Percentiles rank a stretch among this genome's conserved stretches.
These are phyloP conservation scores for Axea sp. DNA, from an alignment of 2,888 invertebrate genomes.

Conservation along the genomic window DNA sequence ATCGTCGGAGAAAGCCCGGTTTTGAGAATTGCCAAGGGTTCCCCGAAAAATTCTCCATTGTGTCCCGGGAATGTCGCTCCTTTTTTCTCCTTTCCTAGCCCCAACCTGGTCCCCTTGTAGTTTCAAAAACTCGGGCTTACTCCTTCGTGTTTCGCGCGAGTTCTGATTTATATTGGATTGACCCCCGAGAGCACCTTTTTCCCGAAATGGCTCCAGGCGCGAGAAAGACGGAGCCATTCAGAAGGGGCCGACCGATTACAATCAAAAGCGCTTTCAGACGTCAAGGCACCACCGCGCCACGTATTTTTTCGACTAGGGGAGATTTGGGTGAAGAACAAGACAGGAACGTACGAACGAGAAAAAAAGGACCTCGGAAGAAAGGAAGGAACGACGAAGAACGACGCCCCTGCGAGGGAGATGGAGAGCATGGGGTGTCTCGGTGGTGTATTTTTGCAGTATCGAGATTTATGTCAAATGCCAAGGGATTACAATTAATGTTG, in stretches of 20 bases:
- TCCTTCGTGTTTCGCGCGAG: slow-evolving; percentile 63
- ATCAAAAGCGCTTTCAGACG: slow-evolving; percentile 75
- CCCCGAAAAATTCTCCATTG: slow-evolving; percentile 50
- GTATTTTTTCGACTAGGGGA: slow-evolving; percentile 67
- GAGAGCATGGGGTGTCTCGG: too few species aligned
- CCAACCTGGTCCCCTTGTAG: slow-evolving; percentile 24
- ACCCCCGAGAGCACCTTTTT: slow-evolving; percentile 72
- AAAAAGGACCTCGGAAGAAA: slow-evolving; percentile 21
- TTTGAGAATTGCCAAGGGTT: slow-evolving; percentile 31
- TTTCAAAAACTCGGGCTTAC: slow-evolving; percentile 31
- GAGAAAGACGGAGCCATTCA: slow-evolving; percentile 47
- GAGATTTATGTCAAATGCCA: slow-evolving; percentile 30
- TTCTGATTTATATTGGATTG: slow-evolving; percentile 77
- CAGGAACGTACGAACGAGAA: slow-evolving; percentile 19
- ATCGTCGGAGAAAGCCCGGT: slow-evolving; percentile 16
- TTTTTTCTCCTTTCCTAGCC: slow-evolving; percentile 28
- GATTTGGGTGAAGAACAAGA: slow-evolving; percentile 33
- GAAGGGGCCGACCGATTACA: slow-evolving; percentile 70
- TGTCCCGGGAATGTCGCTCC: slow-evolving; percentile 28
- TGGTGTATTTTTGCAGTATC: slow-evolving; percentile 8
- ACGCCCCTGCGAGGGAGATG: neutral
- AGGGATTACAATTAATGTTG: slow-evolving; percentile 27
- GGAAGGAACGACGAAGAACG: slow-evolving; percentile 34
- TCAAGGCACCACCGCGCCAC: slow-evolving; percentile 56
- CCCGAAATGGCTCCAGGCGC: slow-evolving; percentile 67